Evolutionary conservation across 2,113 vertebrate species (phyloP).

Genomic region (Pterocles gutturalis): DNA sequence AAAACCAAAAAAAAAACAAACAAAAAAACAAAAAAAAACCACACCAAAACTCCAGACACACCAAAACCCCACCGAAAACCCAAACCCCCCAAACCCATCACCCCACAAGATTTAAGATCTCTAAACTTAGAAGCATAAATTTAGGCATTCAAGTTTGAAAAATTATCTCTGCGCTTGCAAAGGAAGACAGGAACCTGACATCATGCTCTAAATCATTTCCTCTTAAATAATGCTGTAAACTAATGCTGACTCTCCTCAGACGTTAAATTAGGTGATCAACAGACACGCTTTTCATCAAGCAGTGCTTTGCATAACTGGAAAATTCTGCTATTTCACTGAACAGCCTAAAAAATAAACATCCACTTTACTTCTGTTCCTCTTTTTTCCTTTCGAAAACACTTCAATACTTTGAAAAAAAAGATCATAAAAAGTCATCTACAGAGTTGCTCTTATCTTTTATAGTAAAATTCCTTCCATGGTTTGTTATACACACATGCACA

Average conservation of each 20-base stretch:
- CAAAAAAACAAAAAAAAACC: background rate
- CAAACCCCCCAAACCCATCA: background rate
- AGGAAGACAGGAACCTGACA: background rate
- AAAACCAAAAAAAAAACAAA: background rate
- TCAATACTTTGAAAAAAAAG: background rate
- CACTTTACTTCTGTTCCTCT: background rate
- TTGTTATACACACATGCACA: slow-evolving; percentile 1
- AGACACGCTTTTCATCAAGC: background rate
- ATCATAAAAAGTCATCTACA: background rate
- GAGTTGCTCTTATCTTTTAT: slow-evolving; percentile 25
- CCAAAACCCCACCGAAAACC: background rate
- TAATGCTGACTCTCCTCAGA: background rate
- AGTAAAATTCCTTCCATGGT: background rate
- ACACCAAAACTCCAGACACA: background rate
- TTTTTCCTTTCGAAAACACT: background rate
- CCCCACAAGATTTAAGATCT: background rate
- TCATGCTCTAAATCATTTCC: background rate
- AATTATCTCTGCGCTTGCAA: background rate
- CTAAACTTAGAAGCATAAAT: background rate
- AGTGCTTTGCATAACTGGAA: background rate
- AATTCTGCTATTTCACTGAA: background rate
- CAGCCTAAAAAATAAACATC: background rate
- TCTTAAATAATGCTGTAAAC: background rate
- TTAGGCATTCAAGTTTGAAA: background rate
- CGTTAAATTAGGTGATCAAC: background rate